phyloP scores from a whole-genome alignment of 2,113 vertebrate species.

The Semicossyphus pulcher region DNA sequence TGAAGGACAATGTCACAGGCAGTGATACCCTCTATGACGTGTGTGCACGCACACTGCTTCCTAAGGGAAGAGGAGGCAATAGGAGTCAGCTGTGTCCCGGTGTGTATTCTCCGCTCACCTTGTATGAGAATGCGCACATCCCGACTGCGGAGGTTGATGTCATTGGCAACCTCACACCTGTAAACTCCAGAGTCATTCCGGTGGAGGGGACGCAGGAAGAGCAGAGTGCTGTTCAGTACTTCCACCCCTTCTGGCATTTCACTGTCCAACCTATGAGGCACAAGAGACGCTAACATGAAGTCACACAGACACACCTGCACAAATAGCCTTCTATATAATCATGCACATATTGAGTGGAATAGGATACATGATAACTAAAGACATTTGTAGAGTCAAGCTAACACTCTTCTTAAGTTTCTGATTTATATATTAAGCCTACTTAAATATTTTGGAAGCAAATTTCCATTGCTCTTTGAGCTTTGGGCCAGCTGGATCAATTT shows the following conservation, averaged over 20 bases:
- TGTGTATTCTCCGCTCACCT: conserved; percentile 85
- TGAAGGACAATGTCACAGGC: conserved; percentile 72
- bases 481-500: not conserved
- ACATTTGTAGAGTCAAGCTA: too few relatives aligned
- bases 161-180: conserved; percentile 93
- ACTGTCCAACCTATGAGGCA: conserved; percentile 88
- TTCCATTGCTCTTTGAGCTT: too few relatives aligned
- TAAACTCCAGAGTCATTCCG: conserved; percentile 96
- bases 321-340: not conserved
- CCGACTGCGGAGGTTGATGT: conserved; percentile 92
- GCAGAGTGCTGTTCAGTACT: conserved; percentile 91
- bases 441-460: not conserved
- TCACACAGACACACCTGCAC: not conserved
- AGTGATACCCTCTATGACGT: conserved; percentile 60
- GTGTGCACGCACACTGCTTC: conserved; percentile 51
- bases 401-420: too few relatives aligned
- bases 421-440: too few relatives aligned
- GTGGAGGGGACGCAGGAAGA: conserved; percentile 91
- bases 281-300: conserved; percentile 20
- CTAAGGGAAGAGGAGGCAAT: conserved; percentile 56
- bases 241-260: conserved; percentile 92
- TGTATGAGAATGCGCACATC: conserved; percentile 92
- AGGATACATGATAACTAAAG: too few relatives aligned
- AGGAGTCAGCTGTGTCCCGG: conserved; percentile 65
- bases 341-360: too few relatives aligned